Evolutionary conservation across 2,113 vertebrate genomes (phyloP), one percentile per base, ranked within the genome.

Genomic region (Hemichromis elongatus): DNA sequence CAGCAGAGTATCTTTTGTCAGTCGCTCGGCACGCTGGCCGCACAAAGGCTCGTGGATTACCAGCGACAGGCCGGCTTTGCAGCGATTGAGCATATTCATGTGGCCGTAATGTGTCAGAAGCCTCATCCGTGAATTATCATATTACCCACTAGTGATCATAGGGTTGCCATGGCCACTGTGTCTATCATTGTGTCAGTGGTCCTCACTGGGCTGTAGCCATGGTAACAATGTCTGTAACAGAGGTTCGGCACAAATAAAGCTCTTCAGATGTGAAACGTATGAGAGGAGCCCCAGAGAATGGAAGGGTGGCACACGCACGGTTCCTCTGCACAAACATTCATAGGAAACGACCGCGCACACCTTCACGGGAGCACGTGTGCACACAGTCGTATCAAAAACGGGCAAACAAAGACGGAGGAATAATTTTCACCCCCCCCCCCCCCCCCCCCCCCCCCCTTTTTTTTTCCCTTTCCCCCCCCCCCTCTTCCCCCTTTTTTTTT

Each of bases 151-250:
- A 56, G 89, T 95, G 94, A 94, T 95, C 95, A 92, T 47, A 84
- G 85, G 89, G 95, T 96, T 96, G 93, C 95, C 94, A 96, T 96
- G 91, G 92, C 83, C 93, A 95, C 95, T 55, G 88, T 90, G 93
- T 93, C 93, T 93, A 90, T 95, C 95, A 96, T 93, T 95, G 94
- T 96, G 94, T 95, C 95, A 95, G 93, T 86, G 93, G 95, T 95
- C 90, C 92, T 95, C 63, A 47, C 81, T 47, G 92, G 70, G 88
- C 92, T 90, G 95, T 95, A 92, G 93, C 92, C 90, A 96, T 95
- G 92, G 95, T 81, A 95, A 96, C 96, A 85, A 86, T 85, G 89
- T 91, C 90, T 90, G 89, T 92, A 89, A 94, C 92, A 93, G 93
- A 80, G 92, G 93, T 94, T 94, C 77, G 87, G 87, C 82, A 86